Evolutionary conservation across 2,113 vertebrate species (phyloP).

Genomic region (Cyphomyrus discorhynchus): DNA sequence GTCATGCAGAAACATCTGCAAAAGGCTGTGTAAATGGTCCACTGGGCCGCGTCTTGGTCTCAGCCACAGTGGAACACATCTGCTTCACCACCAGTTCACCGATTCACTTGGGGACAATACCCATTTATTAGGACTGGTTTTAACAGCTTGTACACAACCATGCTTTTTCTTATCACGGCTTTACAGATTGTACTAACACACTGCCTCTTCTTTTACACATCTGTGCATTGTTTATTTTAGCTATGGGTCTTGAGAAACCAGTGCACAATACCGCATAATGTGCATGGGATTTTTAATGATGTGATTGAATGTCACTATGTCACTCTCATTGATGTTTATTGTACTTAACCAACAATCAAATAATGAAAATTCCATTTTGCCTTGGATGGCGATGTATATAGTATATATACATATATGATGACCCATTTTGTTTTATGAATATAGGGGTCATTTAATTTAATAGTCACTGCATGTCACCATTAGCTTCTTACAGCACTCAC

Average conservation of each 20-base stretch:
- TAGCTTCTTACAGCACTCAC: neutral
- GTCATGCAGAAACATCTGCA: constrained; percentile 17
- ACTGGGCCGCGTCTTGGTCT: neutral
- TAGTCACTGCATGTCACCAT: neutral
- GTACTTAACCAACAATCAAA: neutral
- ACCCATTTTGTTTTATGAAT: neutral
- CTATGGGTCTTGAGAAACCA: neutral
- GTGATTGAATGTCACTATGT: neutral
- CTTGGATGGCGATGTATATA: neutral
- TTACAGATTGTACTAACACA: neutral
- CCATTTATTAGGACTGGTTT: neutral
- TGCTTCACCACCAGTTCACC: neutral
- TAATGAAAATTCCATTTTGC: neutral
- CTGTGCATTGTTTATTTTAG: neutral
- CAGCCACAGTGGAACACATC: neutral
- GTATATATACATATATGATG: neutral
- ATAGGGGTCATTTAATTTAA: neutral
- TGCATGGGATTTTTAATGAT: neutral
- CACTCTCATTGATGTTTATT: neutral
- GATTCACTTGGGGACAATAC: neutral
- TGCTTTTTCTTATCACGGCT: neutral
- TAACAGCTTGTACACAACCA: neutral
- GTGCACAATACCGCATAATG: neutral
- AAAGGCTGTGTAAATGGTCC: neutral
- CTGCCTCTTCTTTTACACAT: neutral